phyloP scores from a whole-genome alignment of 2,888 invertebrate species.

The Tetramorium bicarinatum region DNA sequence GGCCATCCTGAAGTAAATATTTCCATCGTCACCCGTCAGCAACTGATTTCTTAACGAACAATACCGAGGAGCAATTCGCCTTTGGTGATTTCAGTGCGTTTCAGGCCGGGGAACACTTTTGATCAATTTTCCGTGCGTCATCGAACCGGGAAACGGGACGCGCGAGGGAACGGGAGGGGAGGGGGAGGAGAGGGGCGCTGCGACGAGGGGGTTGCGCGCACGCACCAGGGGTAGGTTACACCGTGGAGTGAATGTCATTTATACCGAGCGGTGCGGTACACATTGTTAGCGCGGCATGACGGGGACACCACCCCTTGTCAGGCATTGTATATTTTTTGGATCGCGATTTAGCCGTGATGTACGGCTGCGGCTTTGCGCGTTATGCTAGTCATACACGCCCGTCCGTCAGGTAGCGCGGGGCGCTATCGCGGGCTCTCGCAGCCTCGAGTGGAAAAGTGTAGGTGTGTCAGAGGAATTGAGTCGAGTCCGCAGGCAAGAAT shows the following conservation, averaged over 20 bases:
- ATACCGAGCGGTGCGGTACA: constrained; percentile 80
- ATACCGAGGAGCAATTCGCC: not conserved
- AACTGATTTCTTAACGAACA: not conserved
- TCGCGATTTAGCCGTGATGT: constrained; percentile 85
- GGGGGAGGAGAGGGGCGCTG: constrained; percentile 13
- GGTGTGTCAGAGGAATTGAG: constrained; percentile 9
- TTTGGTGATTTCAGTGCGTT: constrained; percentile 22
- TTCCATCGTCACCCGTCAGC: not conserved
- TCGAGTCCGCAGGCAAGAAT: not conserved
- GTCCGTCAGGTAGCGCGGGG: constrained; percentile 67
- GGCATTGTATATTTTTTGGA: constrained; percentile 86
- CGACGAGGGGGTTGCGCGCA: constrained; percentile 55
- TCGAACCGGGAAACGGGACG: constrained; percentile 28
- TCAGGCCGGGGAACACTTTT: constrained; percentile 29
- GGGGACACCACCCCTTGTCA: constrained; percentile 80
- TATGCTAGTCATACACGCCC: constrained; percentile 76
- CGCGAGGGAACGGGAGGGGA: constrained; percentile 10
- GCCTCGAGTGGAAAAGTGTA: constrained; percentile 47
- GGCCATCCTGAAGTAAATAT: constrained; percentile 3
- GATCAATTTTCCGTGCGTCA: constrained; percentile 55
- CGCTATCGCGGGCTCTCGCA: constrained; percentile 70
- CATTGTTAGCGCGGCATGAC: constrained; percentile 81
- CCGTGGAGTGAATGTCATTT: constrained; percentile 81
- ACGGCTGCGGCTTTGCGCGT: constrained; percentile 79
- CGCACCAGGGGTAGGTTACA: constrained; percentile 65